Percentiles rank a stretch among this genome's conserved stretches.
These are phyloP conservation scores for Zaprionus africanus DNA, from an alignment of 1,140 invertebrate genomes.

Conservation along the genomic window DNA sequence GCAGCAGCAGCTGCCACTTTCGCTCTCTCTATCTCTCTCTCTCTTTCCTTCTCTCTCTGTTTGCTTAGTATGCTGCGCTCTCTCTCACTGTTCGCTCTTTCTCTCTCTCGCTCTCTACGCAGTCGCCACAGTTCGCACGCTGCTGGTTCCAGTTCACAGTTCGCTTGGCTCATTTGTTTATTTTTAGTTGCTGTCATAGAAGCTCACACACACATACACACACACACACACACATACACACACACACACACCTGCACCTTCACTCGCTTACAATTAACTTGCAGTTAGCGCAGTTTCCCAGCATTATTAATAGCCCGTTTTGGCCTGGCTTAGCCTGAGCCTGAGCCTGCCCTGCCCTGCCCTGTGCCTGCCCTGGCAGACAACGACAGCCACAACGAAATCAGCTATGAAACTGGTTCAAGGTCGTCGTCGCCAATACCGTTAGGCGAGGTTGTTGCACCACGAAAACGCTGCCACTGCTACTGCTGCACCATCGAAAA, in stretches of 20 bases:
- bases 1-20: slow-evolving; percentile 31
- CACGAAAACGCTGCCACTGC: slow-evolving; percentile 9
- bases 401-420: slow-evolving; percentile 79
- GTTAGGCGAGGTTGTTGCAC: slow-evolving; percentile 78
- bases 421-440: slow-evolving; percentile 54
- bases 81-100: neutral
- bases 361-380: slow-evolving; percentile 19
- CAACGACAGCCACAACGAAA: slow-evolving; percentile 36
- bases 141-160: slow-evolving; percentile 9
- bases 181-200: slow-evolving; percentile 78
- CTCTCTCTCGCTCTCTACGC: neutral
- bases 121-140: slow-evolving; percentile 15
- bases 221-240: slow-evolving; percentile 8
- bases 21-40: slow-evolving; percentile 15
- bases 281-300: slow-evolving; percentile 51
- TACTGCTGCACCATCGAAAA: slow-evolving; percentile 43
- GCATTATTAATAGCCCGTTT: slow-evolving; percentile 60
- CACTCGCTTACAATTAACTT: slow-evolving; percentile 53
- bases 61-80: slow-evolving; percentile 20
- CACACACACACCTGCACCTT: neutral
- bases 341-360: slow-evolving; percentile 22
- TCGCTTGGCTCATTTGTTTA: slow-evolving; percentile 77
- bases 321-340: neutral
- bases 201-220: slow-evolving; percentile 17
- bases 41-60: slow-evolving; percentile 14